A percentile compares a stretch with the other conserved stretches of the same genome.
Evolutionary conservation across 2,113 vertebrate species (phyloP).

Genomic region (Carollia perspicillata): DNA sequence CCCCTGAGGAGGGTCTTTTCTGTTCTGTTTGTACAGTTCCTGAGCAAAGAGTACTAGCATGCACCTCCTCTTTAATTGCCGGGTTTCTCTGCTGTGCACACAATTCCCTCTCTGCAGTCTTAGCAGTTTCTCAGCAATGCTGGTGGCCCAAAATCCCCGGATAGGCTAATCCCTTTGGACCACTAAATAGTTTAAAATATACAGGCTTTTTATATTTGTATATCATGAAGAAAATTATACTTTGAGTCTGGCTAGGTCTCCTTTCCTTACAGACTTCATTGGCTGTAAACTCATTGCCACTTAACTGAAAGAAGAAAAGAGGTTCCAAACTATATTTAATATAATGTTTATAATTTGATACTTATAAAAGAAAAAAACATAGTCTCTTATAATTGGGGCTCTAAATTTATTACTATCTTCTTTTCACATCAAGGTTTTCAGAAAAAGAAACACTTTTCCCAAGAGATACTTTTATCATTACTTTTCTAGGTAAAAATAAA

Average conservation of each 20-base stretch:
- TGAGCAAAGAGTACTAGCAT: conserved; percentile 41
- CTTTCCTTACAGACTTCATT: neutral
- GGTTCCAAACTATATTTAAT: neutral
- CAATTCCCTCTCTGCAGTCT: conserved; percentile 32
- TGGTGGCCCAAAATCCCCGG: conserved; percentile 28
- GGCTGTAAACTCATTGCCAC: neutral
- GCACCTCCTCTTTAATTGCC: conserved; percentile 63
- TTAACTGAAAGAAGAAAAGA: conserved; percentile 13
- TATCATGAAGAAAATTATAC: neutral
- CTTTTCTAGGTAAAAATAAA: neutral
- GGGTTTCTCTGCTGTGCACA: neutral
- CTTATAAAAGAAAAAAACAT: neutral
- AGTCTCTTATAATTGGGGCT: neutral
- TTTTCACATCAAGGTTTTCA: neutral
- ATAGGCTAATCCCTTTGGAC: neutral
- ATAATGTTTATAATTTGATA: neutral
- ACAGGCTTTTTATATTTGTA: neutral
- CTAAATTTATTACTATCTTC: neutral
- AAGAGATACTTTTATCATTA: neutral
- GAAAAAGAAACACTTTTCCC: neutral
- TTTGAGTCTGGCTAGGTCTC: neutral
- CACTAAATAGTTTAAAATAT: neutral
- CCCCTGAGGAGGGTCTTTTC: conserved; percentile 26
- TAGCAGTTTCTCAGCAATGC: conserved; percentile 52
- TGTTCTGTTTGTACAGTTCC: conserved; percentile 25